Conservation (phyloP, 2,888 invertebrate species). For the Idaea aversata region DNA sequence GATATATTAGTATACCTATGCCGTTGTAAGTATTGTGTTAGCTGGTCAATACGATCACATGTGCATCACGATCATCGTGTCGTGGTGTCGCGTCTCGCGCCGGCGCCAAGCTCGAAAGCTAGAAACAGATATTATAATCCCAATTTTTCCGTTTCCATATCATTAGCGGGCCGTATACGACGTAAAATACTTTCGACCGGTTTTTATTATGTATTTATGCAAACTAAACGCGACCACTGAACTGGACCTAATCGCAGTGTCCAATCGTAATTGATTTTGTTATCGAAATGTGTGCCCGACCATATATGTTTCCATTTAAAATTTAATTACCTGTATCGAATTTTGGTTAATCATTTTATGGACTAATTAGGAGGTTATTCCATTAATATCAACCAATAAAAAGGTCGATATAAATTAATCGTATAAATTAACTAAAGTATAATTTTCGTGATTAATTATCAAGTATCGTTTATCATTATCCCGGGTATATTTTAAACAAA, state of each 20-base stretch:
- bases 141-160: conserved; percentile 55
- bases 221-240: conserved; percentile 49
- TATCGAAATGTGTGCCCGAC: conserved; percentile 44
- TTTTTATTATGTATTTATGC: conserved; percentile 58
- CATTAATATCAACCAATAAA: conserved; percentile 28
- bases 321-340: conserved; percentile 38
- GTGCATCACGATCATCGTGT: conserved; percentile 24
- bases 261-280: conserved; percentile 52
- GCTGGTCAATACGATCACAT: conserved; percentile 30
- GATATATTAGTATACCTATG: conserved; percentile 42
- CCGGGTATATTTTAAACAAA: background rate
- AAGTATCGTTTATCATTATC: conserved; percentile 8
- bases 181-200: conserved; percentile 50
- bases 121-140: conserved; percentile 40
- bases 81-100: conserved; percentile 28
- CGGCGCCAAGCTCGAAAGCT: conserved; percentile 55
- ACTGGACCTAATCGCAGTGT: conserved; percentile 49
- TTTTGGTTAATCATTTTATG: conserved; percentile 36
- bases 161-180: conserved; percentile 49
- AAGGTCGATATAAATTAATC: conserved; percentile 22
- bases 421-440: conserved; percentile 24
- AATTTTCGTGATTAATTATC: conserved; percentile 21
- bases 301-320: conserved; percentile 33
- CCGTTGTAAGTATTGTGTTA: conserved; percentile 39
- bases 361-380: conserved; percentile 32